phyloP scores from a whole-genome alignment of 2,888 invertebrate genomes.

The Plagiodera versicolora region DNA sequence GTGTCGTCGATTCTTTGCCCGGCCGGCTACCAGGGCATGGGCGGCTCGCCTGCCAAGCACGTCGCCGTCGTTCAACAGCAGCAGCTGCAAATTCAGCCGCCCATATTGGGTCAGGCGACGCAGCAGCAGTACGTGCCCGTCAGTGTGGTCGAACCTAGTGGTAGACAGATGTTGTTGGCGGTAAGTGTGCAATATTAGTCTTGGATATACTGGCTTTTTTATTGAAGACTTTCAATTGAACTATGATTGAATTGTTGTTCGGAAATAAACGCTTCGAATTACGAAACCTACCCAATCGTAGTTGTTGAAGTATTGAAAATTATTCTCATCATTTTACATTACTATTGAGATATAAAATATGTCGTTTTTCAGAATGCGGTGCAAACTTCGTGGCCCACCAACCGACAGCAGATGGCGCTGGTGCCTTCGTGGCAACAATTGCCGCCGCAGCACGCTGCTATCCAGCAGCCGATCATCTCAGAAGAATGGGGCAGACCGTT shows the following conservation, averaged over 20 bases:
- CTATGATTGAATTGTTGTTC: no score
- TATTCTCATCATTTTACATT: no score
- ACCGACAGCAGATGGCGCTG: conserved; percentile 74
- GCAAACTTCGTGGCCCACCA: conserved; percentile 71
- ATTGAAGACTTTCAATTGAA: no score
- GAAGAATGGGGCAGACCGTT: conserved; percentile 75
- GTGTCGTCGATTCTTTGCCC: conserved; percentile 94
- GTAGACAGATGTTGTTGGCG: conserved; percentile 76
- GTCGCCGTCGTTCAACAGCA: conserved; percentile 71
- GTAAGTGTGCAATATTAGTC: conserved; percentile 51
- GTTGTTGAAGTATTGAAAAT: no score
- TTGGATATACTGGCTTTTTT: no score
- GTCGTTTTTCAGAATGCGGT: conserved; percentile 59
- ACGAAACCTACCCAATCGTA: no score
- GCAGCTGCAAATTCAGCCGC: conserved; percentile 75
- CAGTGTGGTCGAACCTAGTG: conserved; percentile 87
- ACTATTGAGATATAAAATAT: no score
- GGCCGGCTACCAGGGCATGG: conserved; percentile 78
- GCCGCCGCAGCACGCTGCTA: conserved; percentile 63
- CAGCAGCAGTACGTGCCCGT: conserved; percentile 93
- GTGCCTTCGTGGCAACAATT: conserved; percentile 85
- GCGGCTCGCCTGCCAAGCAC: conserved; percentile 69
- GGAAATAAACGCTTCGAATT: no score
- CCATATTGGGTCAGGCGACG: conserved; percentile 76
- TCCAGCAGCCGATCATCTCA: conserved; percentile 64